phyloP scores from a whole-genome alignment of 2,113 vertebrate genomes.

The Mungos mungo region DNA sequence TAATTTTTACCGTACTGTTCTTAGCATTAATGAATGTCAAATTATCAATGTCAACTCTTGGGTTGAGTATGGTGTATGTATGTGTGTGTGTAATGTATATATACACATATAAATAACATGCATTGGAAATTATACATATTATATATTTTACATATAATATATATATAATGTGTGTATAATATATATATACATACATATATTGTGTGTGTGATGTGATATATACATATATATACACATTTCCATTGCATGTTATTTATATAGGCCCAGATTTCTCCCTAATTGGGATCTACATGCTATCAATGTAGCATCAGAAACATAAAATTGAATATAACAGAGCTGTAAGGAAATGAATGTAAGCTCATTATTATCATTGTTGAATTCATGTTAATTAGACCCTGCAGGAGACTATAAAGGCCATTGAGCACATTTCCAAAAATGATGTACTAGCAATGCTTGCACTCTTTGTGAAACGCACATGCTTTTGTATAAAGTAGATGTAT shows the following conservation, averaged over 20 bases:
- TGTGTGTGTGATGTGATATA: no score
- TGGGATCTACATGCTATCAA: neutral
- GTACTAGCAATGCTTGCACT: neutral
- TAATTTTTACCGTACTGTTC: slow-evolving; percentile 35
- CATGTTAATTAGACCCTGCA: neutral
- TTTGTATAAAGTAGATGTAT: neutral
- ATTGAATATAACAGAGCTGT: neutral
- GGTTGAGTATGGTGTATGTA: no score
- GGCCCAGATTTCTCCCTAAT: slow-evolving; percentile 16
- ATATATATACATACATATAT: no score
- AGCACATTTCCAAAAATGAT: slow-evolving; percentile 34
- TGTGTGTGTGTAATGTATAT: no score
- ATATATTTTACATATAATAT: no score
- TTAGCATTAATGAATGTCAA: slow-evolving; percentile 52
- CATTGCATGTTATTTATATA: slow-evolving; percentile 35
- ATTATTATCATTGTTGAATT: slow-evolving; percentile 39
- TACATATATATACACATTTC: neutral
- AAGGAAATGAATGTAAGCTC: slow-evolving; percentile 11
- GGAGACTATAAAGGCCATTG: neutral
- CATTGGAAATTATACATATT: no score
- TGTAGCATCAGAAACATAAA: slow-evolving; percentile 34
- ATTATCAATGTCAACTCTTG: slow-evolving; percentile 32
- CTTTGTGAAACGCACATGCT: neutral
- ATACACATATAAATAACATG: no score
- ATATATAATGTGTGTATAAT: no score